Base-by-base conservation (phyloP, 2,888 invertebrate species). In the Ashinkailepas kermadecensis region DNA sequence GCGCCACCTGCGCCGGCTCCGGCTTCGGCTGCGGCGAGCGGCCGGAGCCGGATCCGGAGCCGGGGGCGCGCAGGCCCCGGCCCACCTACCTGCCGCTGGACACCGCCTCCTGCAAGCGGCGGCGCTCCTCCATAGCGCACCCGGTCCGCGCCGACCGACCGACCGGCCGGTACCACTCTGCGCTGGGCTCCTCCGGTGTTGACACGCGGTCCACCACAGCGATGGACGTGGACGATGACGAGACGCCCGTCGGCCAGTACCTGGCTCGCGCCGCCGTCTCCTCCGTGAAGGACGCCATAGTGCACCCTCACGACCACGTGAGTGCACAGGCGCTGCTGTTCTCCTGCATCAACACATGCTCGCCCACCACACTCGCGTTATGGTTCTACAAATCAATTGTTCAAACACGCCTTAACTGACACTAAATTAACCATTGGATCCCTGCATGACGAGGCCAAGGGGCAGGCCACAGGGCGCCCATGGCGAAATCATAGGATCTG, bases 291-390 rank as follows among this genome's bases (percentile, higher is more conserved):
- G 84, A 83, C 65, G 25, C 21, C 39, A 2, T 81, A 67, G 23
- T 13, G 25, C 21, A 39, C 39, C 23, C 57, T 70, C 56, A n/a
- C 11, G 12, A 13, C 18, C 15, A 18, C 39, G 62, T 80, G 9
- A 80, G 86, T 80, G 84, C 85, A 80, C 86, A 86, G 80, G 85
- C 86, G 81, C 82, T 84, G 13, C 58, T 84, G 62, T 18, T 18
- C 7, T 18, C 15, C 13, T 18, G 7, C 15, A 18, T 18, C 18
- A 62, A 62, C 62, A 18, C 18, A 3, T 39, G 39, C 39, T 39
- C 39, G 39, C 39, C 39, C 39, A 4, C 39, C 39, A 39, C 4
- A 39, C 39, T 39, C 39, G 39, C 39, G 39, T 3, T 39, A 39
- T 39, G 39, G 39, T 39, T 39, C 39, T 39, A 4, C 39, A 39